These are phyloP conservation scores for Hypotaenidia philippensis DNA, from an alignment of 2,797 vertebrate species.

Conservation along the genomic window DNA sequence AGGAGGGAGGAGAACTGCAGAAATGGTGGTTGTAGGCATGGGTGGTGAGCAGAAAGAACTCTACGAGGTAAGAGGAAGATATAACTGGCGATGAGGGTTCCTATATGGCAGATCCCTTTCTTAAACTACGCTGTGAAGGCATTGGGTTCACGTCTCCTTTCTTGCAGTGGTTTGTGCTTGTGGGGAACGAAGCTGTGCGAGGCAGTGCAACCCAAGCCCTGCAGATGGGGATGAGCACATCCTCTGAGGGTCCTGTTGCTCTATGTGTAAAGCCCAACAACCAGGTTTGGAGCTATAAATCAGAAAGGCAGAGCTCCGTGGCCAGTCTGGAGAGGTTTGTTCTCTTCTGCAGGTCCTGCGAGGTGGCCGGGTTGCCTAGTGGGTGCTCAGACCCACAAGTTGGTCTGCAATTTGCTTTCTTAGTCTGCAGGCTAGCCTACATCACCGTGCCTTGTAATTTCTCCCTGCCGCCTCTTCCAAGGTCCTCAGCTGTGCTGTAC, in stretches of 20 bases:
- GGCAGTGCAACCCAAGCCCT: neutral
- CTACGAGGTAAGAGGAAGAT: neutral
- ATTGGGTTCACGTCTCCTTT: rapidly evolving
- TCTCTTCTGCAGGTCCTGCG: neutral
- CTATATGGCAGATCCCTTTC: neutral
- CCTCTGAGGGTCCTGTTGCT: neutral
- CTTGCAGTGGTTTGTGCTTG: neutral
- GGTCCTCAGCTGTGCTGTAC: neutral
- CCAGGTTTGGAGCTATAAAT: neutral
- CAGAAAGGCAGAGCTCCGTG: neutral
- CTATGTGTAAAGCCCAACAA: neutral
- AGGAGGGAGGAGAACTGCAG: neutral
- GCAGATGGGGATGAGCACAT: rapidly evolving
- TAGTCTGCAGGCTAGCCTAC: neutral
- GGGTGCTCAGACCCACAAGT: neutral
- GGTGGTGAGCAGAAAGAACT: neutral
- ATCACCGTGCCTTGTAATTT: neutral
- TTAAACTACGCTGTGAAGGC: neutral
- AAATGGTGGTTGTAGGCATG: neutral
- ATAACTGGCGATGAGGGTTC: neutral
- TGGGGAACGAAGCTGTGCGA: rapidly evolving
- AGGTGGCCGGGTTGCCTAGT: neutral
- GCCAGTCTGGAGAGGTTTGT: neutral
- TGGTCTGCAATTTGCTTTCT: neutral
- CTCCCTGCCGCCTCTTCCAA: neutral